Percentiles rank a stretch among this genome's conserved stretches.
Conservation (phyloP, 2,888 invertebrate species). For the Napeogenes inachia region DNA sequence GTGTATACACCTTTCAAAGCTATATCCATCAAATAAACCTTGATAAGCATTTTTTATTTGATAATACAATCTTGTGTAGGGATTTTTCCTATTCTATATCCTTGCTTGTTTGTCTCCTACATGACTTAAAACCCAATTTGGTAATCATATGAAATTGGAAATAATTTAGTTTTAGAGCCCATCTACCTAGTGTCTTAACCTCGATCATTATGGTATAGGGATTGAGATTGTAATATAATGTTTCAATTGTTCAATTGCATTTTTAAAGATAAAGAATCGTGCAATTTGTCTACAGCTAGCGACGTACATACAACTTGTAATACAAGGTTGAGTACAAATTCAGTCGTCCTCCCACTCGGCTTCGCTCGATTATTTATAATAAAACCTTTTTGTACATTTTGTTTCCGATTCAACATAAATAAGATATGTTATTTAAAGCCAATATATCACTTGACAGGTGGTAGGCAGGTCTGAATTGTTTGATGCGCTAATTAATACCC, state of each 20-base stretch:
- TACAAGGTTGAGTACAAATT: conserved; percentile 70
- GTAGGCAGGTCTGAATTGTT: conserved; percentile 52
- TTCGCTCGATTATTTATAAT: conserved; percentile 68
- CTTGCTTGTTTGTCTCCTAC: too few species aligned
- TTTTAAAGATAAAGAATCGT: conserved; percentile 55
- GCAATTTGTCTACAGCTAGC: conserved; percentile 61
- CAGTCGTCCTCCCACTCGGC: conserved; percentile 70
- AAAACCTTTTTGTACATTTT: conserved; percentile 73
- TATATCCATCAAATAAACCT: too few species aligned
- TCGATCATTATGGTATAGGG: too few species aligned
- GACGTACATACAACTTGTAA: conserved; percentile 52
- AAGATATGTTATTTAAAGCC: conserved; percentile 78
- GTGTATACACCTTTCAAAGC: too few species aligned
- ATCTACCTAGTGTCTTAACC: too few species aligned
- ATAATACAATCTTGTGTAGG: too few species aligned
- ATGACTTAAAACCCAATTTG: too few species aligned
- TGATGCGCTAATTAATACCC: conserved; percentile 43
- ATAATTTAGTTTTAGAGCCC: too few species aligned
- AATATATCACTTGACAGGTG: conserved; percentile 78
- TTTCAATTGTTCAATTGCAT: conserved; percentile 28
- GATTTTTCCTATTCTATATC: too few species aligned
- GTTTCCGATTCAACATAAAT: conserved; percentile 78
- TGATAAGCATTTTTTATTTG: too few species aligned
- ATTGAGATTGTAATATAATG: too few species aligned
- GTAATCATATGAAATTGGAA: too few species aligned